phyloP scores from a whole-genome alignment of 1,140 invertebrate species.

The Temnothorax nylanderi region DNA sequence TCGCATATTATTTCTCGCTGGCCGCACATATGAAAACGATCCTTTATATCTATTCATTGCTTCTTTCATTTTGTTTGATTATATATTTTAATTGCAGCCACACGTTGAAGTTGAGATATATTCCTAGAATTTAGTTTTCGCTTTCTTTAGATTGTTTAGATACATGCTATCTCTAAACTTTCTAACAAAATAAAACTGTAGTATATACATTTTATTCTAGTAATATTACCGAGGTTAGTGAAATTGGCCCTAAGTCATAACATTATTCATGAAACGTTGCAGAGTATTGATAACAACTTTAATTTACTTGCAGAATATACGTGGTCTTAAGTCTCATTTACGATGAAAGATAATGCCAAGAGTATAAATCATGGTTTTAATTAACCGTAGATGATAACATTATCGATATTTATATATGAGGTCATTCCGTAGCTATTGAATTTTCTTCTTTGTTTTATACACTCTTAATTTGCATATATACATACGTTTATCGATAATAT shows the following conservation, averaged over 20 bases:
- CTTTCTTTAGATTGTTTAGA: no score
- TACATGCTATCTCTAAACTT: neutral
- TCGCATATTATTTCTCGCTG: slow-evolving; percentile 19
- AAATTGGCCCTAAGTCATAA: no score
- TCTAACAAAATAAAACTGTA: neutral
- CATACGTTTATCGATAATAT: neutral
- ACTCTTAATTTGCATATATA: slow-evolving; percentile 1
- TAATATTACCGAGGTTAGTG: neutral
- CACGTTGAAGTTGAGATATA: neutral
- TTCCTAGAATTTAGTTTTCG: neutral
- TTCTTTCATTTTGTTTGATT: neutral
- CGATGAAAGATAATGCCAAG: neutral
- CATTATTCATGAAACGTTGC: neutral
- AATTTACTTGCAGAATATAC: neutral
- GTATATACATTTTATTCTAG: neutral
- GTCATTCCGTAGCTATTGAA: slow-evolving; percentile 17
- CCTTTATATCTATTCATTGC: neutral
- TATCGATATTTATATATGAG: slow-evolving; percentile 26
- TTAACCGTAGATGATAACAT: neutral
- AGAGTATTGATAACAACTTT: neutral
- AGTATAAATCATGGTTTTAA: slow-evolving; percentile 16
- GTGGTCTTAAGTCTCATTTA: neutral
- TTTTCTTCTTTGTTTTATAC: slow-evolving; percentile 20
- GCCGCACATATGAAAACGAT: neutral
- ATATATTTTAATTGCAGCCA: neutral